Evolutionary conservation across 1,140 invertebrate genomes (phyloP), one percentile per base, ranked within the genome.

Genomic region (Heliconius himera): DNA sequence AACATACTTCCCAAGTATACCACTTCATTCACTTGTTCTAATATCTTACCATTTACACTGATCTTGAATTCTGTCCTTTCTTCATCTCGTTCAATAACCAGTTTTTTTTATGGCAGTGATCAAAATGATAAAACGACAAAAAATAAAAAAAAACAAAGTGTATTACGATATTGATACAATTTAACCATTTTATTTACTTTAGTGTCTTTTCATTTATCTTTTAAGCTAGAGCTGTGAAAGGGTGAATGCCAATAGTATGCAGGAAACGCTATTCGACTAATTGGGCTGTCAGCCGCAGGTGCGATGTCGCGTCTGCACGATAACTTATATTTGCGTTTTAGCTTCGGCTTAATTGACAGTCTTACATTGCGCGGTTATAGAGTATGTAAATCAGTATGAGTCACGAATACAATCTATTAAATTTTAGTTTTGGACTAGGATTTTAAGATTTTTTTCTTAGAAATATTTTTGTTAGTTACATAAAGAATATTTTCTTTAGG

Each of bases 211-310:
- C 60, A 29, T 0, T 0, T 66, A 66, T 66, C 13, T 56, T 56
- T 26, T 56, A 66, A 66, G 26, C 60, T 26, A n/a, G 75, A 81
- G 16, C 56, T 71, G 72, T 77, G 70, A 77, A 75, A 76, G 74
- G 73, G 49, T 80, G 74, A 76, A 80, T 73, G 49, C 49, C 79
- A 73, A 80, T 80, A 74, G 76, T 76, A 77, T 74, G 72, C 72
- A 81, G 73, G 76, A 36, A 77, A 72, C 74, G 51, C 38, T 77
- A 54, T 85, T 78, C 81, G 90, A 88, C 87, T 89, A 90, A 91
- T 90, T 85, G 84, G 84, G 75, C 86, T 91, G 88, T 89, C 90
- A 90, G 85, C 85, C 89, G 83, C 89, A 91, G 90, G 87, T 91
- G 90, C 83, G 85, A 81, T 75, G 79, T 82, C 76, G 79, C 70